A percentile compares a stretch with the other conserved stretches of the same genome.
These are phyloP conservation scores for Drosophila watanabei DNA, from an alignment of 1,140 invertebrate genomes.

Conservation along the genomic window DNA sequence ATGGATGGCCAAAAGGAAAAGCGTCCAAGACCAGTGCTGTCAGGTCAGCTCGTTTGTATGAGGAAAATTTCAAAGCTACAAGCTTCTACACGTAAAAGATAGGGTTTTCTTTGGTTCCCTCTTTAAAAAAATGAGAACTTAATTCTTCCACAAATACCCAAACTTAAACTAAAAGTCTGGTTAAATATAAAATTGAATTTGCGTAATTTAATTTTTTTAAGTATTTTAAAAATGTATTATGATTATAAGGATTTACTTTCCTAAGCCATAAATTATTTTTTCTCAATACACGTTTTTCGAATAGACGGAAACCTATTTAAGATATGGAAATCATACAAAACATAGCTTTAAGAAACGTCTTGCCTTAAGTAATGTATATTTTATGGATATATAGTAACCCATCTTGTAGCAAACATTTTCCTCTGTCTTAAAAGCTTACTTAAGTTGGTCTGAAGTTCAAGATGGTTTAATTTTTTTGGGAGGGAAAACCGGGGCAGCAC, in stretches of 20 bases:
- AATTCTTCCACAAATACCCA: neutral
- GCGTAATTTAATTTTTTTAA: neutral
- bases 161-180: neutral
- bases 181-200: neutral
- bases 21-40: slow-evolving; percentile 6
- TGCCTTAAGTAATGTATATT: neutral
- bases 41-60: neutral
- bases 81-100: neutral
- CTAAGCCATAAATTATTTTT: neutral
- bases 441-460: neutral
- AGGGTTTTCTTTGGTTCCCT: neutral
- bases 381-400: neutral
- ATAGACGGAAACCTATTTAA: neutral
- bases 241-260: neutral
- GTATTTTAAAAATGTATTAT: neutral
- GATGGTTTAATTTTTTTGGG: neutral
- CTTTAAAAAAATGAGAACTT: neutral
- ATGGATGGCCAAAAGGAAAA: slow-evolving; percentile 28
- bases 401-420: neutral
- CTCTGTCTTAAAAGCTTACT: neutral
- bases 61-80: neutral
- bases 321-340: too few species aligned
- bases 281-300: too few species aligned
- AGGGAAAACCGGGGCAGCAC: slow-evolving; percentile 1
- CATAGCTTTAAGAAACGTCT: too few species aligned